These are phyloP conservation scores for Onychomys arenicola DNA, from an alignment of 2,797 vertebrate genomes.

Conservation along the genomic window DNA sequence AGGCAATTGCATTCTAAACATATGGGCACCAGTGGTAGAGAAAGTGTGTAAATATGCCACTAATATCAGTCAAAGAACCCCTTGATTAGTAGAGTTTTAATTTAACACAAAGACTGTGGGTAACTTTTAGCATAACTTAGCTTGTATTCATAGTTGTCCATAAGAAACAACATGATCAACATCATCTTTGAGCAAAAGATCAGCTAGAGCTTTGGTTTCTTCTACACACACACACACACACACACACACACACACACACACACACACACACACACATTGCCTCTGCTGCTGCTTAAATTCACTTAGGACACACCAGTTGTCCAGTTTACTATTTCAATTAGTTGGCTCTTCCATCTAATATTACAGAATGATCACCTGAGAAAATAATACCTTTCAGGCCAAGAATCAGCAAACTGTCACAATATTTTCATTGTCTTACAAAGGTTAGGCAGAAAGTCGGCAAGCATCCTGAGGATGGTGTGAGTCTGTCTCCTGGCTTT, in stretches of 20 bases:
- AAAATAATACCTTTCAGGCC: conserved; percentile 36
- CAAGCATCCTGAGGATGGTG: not conserved
- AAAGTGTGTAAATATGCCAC: not conserved
- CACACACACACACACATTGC: not conserved
- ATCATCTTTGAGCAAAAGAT: not conserved
- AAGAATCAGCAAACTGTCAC: not conserved
- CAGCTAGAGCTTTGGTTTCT: not conserved
- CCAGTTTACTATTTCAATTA: conserved; percentile 31
- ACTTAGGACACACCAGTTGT: not conserved
- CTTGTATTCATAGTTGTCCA: not conserved
- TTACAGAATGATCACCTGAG: not conserved
- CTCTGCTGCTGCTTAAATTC: not conserved
- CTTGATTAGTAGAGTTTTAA: not conserved
- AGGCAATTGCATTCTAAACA: not conserved
- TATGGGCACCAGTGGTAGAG: not conserved
- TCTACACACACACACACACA: not conserved
- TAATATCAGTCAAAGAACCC: not conserved
- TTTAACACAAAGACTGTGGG: not conserved
- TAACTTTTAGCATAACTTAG: not conserved
- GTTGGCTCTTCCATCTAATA: not conserved
- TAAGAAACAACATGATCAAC: not conserved
- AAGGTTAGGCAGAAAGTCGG: not conserved
- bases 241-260: not conserved
- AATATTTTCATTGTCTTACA: not conserved
- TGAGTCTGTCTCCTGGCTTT: not conserved